A percentile compares a stretch with the other conserved stretches of the same genome.
Conservation (phyloP, 2,797 vertebrate genomes). For the Lepidocolaptes lacrymiger region DNA sequence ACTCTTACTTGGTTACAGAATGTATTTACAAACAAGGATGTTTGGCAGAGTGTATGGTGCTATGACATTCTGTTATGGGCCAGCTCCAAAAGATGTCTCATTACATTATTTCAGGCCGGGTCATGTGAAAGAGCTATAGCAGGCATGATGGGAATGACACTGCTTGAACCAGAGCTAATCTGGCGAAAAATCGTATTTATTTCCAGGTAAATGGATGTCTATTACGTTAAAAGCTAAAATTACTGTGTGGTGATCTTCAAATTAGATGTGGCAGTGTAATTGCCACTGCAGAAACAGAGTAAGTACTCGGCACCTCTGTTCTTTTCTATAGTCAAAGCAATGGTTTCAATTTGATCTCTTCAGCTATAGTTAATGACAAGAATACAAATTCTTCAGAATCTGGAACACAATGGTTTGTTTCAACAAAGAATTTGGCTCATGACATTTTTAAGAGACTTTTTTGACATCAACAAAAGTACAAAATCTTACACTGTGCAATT, state of each 20-base stretch:
- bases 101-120: neutral
- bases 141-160: neutral
- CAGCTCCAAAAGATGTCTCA: neutral
- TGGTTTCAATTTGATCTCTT: neutral
- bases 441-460: neutral
- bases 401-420: accelerated
- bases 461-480: neutral
- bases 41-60: neutral
- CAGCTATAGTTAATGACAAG: neutral
- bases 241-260: neutral
- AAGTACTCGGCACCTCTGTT: neutral
- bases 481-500: neutral
- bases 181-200: neutral
- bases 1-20: neutral
- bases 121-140: neutral
- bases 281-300: neutral
- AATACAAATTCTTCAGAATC: neutral
- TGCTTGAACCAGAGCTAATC: neutral
- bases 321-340: neutral
- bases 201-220: neutral
- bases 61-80: neutral
- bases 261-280: neutral
- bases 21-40: neutral
- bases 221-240: neutral
- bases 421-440: neutral